A percentile compares a stretch with the other conserved stretches of the same genome.
Conservation (phyloP, 2,797 vertebrate genomes). For the Furcifer pardalis region DNA sequence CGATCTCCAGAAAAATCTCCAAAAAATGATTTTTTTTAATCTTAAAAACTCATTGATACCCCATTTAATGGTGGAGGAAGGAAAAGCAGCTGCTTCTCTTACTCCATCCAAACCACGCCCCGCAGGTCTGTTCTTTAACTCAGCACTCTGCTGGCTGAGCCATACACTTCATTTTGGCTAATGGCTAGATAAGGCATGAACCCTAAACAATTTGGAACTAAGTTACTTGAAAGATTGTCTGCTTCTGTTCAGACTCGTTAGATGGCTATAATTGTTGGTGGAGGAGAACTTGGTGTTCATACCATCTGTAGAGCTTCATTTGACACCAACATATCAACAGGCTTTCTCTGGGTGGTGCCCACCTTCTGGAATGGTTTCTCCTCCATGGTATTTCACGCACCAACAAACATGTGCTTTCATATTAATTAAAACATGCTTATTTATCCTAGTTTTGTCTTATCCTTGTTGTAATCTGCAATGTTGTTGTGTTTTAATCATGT, state of each 20-base stretch:
- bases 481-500: not conserved
- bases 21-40: no score
- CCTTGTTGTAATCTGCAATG: no score
- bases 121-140: no score
- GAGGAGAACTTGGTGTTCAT: not conserved
- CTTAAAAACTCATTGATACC: no score
- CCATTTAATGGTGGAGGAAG: no score
- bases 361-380: not conserved
- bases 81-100: no score
- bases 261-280: not conserved
- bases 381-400: not conserved
- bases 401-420: not conserved
- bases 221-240: not conserved
- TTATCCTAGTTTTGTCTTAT: not conserved
- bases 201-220: not conserved
- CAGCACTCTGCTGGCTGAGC: no score
- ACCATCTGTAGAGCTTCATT: not conserved
- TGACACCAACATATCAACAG: not conserved
- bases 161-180: no score
- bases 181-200: no score
- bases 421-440: not conserved
- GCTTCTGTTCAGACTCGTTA: not conserved
- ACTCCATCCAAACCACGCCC: no score
- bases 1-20: no score
- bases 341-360: not conserved